Conservation (phyloP, 2,888 invertebrate species). For the Eilema depressum region DNA sequence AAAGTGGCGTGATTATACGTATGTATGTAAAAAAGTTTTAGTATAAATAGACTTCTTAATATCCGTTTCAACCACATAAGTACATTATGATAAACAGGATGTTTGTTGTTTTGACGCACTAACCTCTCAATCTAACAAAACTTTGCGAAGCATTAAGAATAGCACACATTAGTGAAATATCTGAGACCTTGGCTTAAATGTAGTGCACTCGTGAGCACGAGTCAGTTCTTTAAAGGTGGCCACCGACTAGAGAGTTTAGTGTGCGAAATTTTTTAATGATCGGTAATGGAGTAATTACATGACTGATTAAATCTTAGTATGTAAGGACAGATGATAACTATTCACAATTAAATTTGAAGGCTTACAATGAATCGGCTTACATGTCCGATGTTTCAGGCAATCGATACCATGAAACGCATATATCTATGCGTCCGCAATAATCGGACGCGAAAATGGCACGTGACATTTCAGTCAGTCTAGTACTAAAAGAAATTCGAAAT, state of each 20-base stretch:
- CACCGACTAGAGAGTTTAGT: conserved; percentile 5
- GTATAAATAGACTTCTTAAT: too few relatives aligned
- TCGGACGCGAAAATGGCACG: neutral
- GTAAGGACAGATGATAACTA: too few relatives aligned
- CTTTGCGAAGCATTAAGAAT: conserved; percentile 48
- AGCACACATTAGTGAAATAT: conserved; percentile 68
- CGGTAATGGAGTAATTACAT: neutral
- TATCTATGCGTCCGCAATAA: neutral
- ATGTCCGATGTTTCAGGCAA: neutral
- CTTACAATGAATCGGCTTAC: too few relatives aligned
- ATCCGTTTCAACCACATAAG: neutral
- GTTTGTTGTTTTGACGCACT: conserved; percentile 13
- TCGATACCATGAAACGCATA: neutral
- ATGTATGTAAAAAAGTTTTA: too few relatives aligned
- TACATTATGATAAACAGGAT: neutral
- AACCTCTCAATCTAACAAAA: conserved; percentile 25
- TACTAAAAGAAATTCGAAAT: neutral
- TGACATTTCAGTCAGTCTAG: neutral
- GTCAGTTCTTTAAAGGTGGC: conserved; percentile 59
- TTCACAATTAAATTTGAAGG: neutral
- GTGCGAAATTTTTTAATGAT: neutral
- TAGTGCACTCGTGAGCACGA: conserved; percentile 64
- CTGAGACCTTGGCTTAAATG: conserved; percentile 73
- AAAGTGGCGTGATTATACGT: too few relatives aligned
- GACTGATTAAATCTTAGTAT: neutral